These are phyloP conservation scores for Microtus oregoni DNA, from an alignment of 2,113 vertebrate species.

Conservation along the genomic window DNA sequence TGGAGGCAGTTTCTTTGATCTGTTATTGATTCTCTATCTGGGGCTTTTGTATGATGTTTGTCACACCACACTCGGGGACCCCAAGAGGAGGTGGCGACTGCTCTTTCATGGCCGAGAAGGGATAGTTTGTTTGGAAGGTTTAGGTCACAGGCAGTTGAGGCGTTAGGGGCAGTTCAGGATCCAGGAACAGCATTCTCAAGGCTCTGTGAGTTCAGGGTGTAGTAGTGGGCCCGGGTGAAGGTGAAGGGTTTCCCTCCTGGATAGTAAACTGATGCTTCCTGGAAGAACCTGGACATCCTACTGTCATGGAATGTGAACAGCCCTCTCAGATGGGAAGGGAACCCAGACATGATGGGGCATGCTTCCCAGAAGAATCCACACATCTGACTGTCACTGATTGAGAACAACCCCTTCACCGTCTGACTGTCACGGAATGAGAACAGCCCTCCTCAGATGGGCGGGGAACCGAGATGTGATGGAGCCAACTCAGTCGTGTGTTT, in stretches of 20 bases:
- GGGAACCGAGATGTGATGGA: neutral
- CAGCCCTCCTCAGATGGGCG: neutral
- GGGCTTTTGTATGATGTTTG: neutral
- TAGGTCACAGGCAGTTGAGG: too few relatives aligned
- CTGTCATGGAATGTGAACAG: neutral
- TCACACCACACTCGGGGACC: neutral
- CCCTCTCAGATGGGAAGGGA: neutral
- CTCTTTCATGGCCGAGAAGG: neutral
- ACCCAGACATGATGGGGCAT: neutral
- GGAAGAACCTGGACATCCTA: fast-evolving
- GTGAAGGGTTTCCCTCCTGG: neutral
- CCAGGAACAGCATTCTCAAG: neutral
- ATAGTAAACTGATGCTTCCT: too few relatives aligned
- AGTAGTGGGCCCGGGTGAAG: neutral
- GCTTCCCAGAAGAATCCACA: too few relatives aligned
- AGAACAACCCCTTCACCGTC: too few relatives aligned
- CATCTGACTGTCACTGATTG: too few relatives aligned
- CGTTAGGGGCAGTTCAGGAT: neutral
- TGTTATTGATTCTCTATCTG: neutral
- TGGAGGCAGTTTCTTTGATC: neutral
- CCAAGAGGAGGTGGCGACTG: neutral
- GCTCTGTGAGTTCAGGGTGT: neutral
- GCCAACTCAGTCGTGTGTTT: too few relatives aligned
- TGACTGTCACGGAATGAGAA: neutral
- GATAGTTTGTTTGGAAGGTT: neutral